Evolutionary conservation across 2,797 vertebrate species (phyloP).

Genomic region (Crocodylus rhombifer): DNA sequence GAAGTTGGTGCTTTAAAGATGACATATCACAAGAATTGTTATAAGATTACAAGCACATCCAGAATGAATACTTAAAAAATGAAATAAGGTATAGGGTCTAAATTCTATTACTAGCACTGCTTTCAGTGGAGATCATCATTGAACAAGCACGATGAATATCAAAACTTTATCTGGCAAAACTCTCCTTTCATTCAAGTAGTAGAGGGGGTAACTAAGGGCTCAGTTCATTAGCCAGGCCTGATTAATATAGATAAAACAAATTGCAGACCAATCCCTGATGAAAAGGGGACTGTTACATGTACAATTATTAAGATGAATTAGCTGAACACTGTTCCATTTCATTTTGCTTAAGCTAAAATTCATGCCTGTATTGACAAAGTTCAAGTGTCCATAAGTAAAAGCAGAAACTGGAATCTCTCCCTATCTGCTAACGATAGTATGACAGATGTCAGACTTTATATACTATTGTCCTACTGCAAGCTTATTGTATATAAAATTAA

Average conservation of each 20-base stretch:
- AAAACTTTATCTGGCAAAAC: background rate
- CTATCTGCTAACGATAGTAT: background rate
- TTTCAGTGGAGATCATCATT: background rate
- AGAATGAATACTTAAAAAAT: background rate
- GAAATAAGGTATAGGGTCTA: background rate
- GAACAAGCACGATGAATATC: background rate
- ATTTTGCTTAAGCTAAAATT: constrained; percentile 1
- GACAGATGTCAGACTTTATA: constrained; percentile 61
- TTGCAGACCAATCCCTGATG: background rate
- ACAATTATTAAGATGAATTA: constrained; percentile 24
- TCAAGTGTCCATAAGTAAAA: constrained; percentile 31
- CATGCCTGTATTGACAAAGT: constrained; percentile 9
- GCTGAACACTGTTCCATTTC: background rate
- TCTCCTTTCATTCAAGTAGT: background rate
- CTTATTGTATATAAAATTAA: constrained; percentile 67
- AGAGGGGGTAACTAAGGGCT: background rate
- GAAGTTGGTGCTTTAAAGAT: background rate
- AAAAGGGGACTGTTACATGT: constrained; percentile 10
- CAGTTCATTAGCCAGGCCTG: background rate
- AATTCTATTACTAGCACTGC: background rate
- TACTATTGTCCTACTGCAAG: constrained; percentile 57
- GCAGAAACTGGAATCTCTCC: constrained; percentile 37
- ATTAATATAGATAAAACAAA: background rate
- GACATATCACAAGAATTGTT: background rate
- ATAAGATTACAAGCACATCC: background rate